Percentiles rank a stretch among this genome's conserved stretches.
Conservation (phyloP, 2,797 vertebrate species). For the Lateolabrax maculatus region DNA sequence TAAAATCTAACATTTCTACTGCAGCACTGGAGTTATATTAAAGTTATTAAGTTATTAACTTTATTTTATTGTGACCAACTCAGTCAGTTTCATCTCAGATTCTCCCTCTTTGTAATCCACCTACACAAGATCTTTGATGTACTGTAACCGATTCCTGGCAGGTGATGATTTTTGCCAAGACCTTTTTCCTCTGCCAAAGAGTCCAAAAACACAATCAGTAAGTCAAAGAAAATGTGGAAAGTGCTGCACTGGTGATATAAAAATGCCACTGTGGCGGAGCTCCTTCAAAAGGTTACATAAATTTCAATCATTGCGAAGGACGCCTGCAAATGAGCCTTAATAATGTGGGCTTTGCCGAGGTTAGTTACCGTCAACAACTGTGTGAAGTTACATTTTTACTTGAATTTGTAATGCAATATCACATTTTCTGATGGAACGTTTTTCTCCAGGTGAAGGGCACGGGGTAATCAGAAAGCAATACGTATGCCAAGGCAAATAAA, state of each 20-base stretch:
- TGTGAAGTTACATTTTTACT: slow-evolving; percentile 21
- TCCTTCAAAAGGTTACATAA: slow-evolving; percentile 41
- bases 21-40: background rate
- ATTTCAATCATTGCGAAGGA: slow-evolving; percentile 45
- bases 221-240: slow-evolving; percentile 16
- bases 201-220: slow-evolving; percentile 13
- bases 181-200: slow-evolving; percentile 30
- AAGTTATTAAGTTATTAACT: slow-evolving; percentile 23
- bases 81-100: slow-evolving; percentile 1
- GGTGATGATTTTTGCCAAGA: slow-evolving; percentile 32
- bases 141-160: slow-evolving; percentile 10
- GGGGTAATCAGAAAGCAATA: slow-evolving; percentile 4
- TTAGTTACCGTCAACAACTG: slow-evolving; percentile 55
- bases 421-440: background rate
- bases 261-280: slow-evolving; percentile 20
- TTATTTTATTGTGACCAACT: background rate
- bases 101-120: slow-evolving; percentile 23
- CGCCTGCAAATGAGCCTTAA: slow-evolving; percentile 48
- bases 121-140: slow-evolving; percentile 2
- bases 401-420: slow-evolving; percentile 16
- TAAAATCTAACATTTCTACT: background rate
- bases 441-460: slow-evolving; percentile 7
- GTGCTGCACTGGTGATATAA: background rate
- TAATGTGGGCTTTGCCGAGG: slow-evolving; percentile 35
- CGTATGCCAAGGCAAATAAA: slow-evolving; percentile 8